Evolutionary conservation across 2,888 invertebrate genomes (phyloP).

Genomic region (Julus scandinavius): DNA sequence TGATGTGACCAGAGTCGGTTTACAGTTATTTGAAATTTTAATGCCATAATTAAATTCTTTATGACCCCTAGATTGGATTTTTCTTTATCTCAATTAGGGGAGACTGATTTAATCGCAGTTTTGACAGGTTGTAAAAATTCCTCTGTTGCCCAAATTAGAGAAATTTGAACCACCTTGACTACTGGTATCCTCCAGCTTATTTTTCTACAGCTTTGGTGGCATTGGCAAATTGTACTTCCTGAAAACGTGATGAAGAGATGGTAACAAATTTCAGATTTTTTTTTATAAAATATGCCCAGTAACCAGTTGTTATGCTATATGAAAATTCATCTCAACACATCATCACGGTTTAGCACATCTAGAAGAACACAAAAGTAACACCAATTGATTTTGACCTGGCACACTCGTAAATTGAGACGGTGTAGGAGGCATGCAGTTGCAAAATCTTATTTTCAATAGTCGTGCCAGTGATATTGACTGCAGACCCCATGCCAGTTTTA

Average conservation of each 20-base stretch:
- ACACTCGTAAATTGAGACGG: not conserved
- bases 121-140: not conserved
- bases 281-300: too few relatives aligned
- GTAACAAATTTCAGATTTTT: too few relatives aligned
- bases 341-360: not conserved
- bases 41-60: slow-evolving; percentile 23
- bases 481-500: slow-evolving; percentile 9
- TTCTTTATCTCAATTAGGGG: not conserved
- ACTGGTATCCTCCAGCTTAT: not conserved
- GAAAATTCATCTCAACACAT: not conserved
- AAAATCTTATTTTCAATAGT: not conserved
- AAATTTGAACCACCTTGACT: not conserved
- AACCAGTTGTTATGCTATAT: not conserved
- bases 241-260: not conserved
- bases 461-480: not conserved
- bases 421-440: not conserved
- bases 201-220: not conserved
- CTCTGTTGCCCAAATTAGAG: not conserved
- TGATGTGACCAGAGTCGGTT: not conserved
- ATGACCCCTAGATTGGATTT: not conserved
- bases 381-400: not conserved
- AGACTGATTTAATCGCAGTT: not conserved
- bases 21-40: slow-evolving; percentile 28
- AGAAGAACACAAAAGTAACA: not conserved
- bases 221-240: not conserved